phyloP scores from a whole-genome alignment of 2,888 invertebrate species.

The Eupelmus urozonus region DNA sequence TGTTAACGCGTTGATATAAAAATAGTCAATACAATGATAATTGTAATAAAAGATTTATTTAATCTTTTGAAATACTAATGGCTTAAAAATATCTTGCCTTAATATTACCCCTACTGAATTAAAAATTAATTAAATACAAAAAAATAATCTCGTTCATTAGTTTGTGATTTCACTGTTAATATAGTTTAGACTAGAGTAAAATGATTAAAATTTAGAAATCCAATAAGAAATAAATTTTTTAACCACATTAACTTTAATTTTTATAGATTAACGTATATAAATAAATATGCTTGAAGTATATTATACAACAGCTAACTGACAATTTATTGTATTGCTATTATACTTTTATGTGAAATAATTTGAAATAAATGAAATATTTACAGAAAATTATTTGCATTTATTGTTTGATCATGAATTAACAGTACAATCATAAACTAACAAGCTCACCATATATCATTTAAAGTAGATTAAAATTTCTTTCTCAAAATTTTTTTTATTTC shows the following conservation, averaged over 20 bases:
- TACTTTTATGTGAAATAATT: constrained; percentile 10
- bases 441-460: constrained; percentile 1
- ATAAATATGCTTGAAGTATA: background rate
- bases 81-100: too few species aligned
- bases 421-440: constrained; percentile 56
- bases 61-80: too few species aligned
- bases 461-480: background rate
- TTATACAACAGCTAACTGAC: background rate
- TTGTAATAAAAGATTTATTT: too few species aligned
- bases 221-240: background rate
- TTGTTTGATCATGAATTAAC: constrained; percentile 43
- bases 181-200: constrained; percentile 20
- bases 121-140: too few species aligned
- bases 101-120: too few species aligned
- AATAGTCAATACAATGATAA: too few species aligned
- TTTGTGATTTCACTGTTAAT: constrained; percentile 57
- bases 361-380: constrained; percentile 43
- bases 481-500: too few species aligned
- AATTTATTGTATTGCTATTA: constrained; percentile 13
- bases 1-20: too few species aligned
- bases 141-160: too few species aligned
- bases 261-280: background rate
- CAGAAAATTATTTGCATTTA: constrained; percentile 28
- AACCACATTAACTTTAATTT: background rate
- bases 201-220: too few species aligned